Evolutionary conservation across 2,113 vertebrate genomes (phyloP).

Genomic region (Fregata magnificens): DNA sequence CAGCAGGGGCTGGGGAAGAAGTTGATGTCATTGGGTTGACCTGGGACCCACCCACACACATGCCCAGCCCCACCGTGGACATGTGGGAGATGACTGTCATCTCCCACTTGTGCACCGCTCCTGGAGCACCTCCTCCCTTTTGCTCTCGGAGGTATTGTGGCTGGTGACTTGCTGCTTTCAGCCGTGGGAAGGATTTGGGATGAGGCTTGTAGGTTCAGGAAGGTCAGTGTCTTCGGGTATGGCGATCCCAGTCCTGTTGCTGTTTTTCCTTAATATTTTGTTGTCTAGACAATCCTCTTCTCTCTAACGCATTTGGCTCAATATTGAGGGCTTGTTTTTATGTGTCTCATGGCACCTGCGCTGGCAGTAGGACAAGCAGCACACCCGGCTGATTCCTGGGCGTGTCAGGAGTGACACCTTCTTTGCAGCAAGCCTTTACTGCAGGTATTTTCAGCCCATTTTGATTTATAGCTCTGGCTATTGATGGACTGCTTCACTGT

Average conservation of each 20-base stretch:
- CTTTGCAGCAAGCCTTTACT: not conserved
- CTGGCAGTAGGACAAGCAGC: not conserved
- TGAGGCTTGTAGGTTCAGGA: not conserved
- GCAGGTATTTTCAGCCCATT: not conserved
- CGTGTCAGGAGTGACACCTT: not conserved
- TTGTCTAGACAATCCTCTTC: not conserved
- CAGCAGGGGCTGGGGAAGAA: conserved; percentile 14
- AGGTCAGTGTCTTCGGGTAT: not conserved
- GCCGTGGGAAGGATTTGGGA: not conserved
- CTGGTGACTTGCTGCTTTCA: not conserved
- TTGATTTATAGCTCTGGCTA: not conserved
- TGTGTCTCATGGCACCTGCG: not conserved
- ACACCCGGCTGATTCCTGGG: not conserved
- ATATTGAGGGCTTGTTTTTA: not conserved
- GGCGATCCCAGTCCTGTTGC: not conserved
- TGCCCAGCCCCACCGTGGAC: not conserved
- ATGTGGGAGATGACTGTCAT: not conserved
- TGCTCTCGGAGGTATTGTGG: not conserved
- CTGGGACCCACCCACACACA: not conserved
- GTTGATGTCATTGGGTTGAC: conserved; percentile 58
- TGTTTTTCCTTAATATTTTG: not conserved
- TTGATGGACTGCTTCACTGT: not conserved
- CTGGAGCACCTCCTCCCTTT: not conserved
- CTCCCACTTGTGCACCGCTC: not conserved
- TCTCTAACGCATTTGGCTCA: fast-evolving